Conservation (phyloP, 2,113 vertebrate species). For the Microtus richardsoni region DNA sequence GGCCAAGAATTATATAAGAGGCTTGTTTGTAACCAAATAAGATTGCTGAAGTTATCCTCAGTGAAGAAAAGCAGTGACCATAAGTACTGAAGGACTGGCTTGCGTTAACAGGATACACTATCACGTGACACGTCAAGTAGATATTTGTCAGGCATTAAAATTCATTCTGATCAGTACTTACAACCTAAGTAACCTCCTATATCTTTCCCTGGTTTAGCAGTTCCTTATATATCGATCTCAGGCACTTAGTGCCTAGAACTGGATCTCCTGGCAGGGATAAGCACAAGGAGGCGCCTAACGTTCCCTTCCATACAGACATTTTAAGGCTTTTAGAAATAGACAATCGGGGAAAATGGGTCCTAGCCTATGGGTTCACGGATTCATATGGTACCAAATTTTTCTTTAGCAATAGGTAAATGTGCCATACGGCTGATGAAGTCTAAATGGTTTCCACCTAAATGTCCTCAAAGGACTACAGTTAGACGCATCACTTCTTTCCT, state of each 20-base stretch:
- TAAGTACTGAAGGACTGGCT: not conserved
- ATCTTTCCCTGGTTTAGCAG: not conserved
- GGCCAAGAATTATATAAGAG: slow-evolving; percentile 85
- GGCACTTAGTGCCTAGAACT: not conserved
- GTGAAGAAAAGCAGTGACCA: not conserved
- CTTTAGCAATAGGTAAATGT: not conserved
- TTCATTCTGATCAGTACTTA: not conserved
- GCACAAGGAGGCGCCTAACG: not conserved
- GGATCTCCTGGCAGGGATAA: not conserved
- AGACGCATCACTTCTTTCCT: not conserved
- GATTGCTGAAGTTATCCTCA: slow-evolving; percentile 42
- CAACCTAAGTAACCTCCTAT: not conserved
- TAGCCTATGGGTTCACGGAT: not conserved
- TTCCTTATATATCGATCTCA: not conserved
- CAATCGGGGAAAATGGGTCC: not conserved
- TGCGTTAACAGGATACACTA: not conserved
- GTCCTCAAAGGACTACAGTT: not conserved
- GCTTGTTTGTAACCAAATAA: slow-evolving; percentile 67
- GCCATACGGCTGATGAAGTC: not conserved
- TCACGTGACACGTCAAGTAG: not conserved
- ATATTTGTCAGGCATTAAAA: not conserved
- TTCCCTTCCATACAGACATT: not conserved
- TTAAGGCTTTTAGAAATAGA: not conserved
- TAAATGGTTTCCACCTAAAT: not conserved
- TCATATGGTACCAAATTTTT: not conserved